These are phyloP conservation scores for Manis javanica DNA, from an alignment of 2,797 vertebrate species.

Conservation along the genomic window DNA sequence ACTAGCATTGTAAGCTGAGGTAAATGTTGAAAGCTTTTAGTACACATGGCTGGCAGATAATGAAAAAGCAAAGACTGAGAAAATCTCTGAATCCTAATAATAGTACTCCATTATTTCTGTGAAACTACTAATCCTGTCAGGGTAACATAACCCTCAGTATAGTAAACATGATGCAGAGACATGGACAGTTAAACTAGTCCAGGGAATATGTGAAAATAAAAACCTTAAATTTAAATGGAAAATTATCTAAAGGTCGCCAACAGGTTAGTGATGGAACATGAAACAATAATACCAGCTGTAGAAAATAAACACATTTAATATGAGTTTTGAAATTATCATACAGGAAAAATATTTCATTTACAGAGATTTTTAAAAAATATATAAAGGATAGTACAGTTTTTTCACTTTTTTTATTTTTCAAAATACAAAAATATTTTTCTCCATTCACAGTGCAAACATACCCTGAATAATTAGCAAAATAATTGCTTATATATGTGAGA, in stretches of 20 bases:
- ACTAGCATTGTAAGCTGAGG: neutral
- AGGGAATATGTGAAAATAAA: neutral
- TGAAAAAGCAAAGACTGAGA: neutral
- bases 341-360: neutral
- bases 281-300: neutral
- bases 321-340: neutral
- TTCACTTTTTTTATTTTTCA: neutral
- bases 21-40: neutral
- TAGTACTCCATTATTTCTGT: neutral
- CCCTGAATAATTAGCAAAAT: slow-evolving; percentile 45
- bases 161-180: neutral
- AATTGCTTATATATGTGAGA: slow-evolving; percentile 46
- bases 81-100: neutral
- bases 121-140: neutral
- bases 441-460: neutral
- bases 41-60: neutral
- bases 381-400: neutral
- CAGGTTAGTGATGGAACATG: neutral
- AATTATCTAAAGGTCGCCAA: neutral
- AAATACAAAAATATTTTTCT: neutral
- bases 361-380: neutral
- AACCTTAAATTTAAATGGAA: neutral
- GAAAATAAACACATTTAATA: neutral
- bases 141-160: neutral
- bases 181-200: neutral